phyloP scores from a whole-genome alignment of 2,113 vertebrate species.

The Etheostoma cragini region DNA sequence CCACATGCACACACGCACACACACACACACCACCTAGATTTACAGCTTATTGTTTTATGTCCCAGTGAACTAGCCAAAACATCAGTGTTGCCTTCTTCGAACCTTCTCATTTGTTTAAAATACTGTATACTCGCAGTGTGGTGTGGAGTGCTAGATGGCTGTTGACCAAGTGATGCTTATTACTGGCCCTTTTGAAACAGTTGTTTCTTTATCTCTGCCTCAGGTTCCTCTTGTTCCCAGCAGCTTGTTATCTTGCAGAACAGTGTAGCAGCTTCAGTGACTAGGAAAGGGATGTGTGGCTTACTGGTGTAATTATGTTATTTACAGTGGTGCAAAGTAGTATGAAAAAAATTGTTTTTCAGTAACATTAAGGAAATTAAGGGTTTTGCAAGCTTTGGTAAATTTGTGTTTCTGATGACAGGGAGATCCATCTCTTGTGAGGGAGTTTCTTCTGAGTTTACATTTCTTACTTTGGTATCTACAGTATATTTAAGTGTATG shows the following conservation, averaged over 20 bases:
- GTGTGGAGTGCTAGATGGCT: conserved; percentile 4
- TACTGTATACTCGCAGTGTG: conserved; percentile 4
- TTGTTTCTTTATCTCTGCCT: conserved; percentile 46
- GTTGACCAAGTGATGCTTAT: conserved; percentile 2
- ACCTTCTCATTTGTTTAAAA: conserved; percentile 23
- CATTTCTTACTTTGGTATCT: neutral
- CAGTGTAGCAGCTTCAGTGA: conserved; percentile 32
- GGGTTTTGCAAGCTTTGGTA: too few relatives aligned
- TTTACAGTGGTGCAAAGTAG: conserved; percentile 30
- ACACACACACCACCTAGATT: neutral
- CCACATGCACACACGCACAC: neutral
- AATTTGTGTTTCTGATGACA: neutral
- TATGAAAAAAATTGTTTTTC: neutral
- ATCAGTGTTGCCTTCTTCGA: neutral
- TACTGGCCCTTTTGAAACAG: conserved; percentile 19
- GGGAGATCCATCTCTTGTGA: neutral
- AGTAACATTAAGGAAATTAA: too few relatives aligned
- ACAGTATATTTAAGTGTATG: neutral
- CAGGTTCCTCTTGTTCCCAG: conserved; percentile 41
- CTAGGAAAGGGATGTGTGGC: conserved; percentile 6
- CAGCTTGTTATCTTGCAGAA: conserved; percentile 34
- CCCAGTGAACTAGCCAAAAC: neutral
- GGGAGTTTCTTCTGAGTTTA: neutral
- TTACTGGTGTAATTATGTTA: conserved; percentile 16
- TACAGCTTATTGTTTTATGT: neutral